Evolutionary conservation across 1,140 invertebrate genomes (phyloP).

Genomic region (Drosophila pseudoobscura): DNA sequence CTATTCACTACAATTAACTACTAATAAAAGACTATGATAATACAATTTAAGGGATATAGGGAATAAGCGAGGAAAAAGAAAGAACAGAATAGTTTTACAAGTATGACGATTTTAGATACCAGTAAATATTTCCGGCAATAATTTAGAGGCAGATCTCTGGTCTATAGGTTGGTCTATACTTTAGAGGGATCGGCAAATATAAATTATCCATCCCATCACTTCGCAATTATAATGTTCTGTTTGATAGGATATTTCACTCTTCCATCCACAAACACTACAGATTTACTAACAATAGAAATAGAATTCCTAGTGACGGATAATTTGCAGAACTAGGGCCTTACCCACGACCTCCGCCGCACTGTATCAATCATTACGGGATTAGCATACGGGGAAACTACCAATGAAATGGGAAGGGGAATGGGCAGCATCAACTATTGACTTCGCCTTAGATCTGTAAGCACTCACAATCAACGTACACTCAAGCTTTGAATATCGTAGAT

Average conservation of each 20-base stretch:
- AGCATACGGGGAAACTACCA: conserved; percentile 43
- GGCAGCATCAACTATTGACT: conserved; percentile 49
- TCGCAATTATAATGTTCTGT: conserved; percentile 14
- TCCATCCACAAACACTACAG: background rate
- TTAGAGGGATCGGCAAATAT: too few species aligned
- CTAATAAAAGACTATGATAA: too few species aligned
- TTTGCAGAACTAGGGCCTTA: conserved; percentile 47
- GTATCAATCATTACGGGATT: conserved; percentile 41
- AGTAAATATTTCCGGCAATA: too few species aligned
- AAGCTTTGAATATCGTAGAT: conserved; percentile 53
- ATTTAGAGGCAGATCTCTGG: too few species aligned
- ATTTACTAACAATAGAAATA: too few species aligned
- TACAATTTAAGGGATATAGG: too few species aligned
- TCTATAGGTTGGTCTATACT: too few species aligned
- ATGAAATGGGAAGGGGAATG: conserved; percentile 13
- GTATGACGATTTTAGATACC: too few species aligned
- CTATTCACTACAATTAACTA: too few species aligned
- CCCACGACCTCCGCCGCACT: conserved; percentile 22
- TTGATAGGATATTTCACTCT: conserved; percentile 10
- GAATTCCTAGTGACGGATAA: conserved; percentile 48
- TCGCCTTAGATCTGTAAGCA: conserved; percentile 45
- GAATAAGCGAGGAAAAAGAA: too few species aligned
- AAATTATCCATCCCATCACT: conserved; percentile 25
- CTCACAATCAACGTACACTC: conserved; percentile 22
- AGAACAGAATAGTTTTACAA: too few species aligned